Percentiles rank a stretch among this genome's conserved stretches.
These are phyloP conservation scores for Psittacus erithacus DNA, from an alignment of 2,113 vertebrate genomes.

Conservation along the genomic window DNA sequence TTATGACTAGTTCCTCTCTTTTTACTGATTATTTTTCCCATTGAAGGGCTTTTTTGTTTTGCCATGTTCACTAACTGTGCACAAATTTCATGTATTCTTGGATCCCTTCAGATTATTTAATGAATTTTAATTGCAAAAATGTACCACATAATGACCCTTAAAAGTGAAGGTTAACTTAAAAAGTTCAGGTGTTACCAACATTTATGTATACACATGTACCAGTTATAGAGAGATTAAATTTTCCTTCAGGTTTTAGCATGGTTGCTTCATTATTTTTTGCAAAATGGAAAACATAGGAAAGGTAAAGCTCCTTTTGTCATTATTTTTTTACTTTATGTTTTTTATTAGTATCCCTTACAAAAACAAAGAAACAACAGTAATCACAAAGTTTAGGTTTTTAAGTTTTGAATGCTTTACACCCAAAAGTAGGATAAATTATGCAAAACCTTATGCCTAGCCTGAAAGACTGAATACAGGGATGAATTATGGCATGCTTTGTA, in stretches of 20 bases:
- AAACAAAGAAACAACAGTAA: not conserved
- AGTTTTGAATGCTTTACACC: not conserved
- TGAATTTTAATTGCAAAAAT: not conserved
- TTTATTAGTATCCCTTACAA: not conserved
- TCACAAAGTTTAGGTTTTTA: not conserved
- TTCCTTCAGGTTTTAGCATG: not conserved
- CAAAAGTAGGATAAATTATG: not conserved
- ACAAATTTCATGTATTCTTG: not conserved
- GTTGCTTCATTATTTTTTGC: not conserved
- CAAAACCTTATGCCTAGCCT: not conserved
- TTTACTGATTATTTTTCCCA: not conserved
- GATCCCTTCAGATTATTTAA: not conserved
- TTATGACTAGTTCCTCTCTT: not conserved
- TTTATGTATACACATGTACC: not conserved
- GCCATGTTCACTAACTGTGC: not conserved
- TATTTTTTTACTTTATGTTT: not conserved
- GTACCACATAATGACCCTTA: not conserved
- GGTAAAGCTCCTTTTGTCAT: rapidly evolving
- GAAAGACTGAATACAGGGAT: not conserved
- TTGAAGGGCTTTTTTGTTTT: not conserved
- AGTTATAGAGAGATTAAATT: not conserved
- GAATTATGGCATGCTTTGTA: not conserved
- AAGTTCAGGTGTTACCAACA: not conserved
- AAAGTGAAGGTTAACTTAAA: not conserved
- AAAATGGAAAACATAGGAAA: not conserved